Conservation (phyloP, 1,140 invertebrate genomes). For the Metaphire vulgaris region DNA sequence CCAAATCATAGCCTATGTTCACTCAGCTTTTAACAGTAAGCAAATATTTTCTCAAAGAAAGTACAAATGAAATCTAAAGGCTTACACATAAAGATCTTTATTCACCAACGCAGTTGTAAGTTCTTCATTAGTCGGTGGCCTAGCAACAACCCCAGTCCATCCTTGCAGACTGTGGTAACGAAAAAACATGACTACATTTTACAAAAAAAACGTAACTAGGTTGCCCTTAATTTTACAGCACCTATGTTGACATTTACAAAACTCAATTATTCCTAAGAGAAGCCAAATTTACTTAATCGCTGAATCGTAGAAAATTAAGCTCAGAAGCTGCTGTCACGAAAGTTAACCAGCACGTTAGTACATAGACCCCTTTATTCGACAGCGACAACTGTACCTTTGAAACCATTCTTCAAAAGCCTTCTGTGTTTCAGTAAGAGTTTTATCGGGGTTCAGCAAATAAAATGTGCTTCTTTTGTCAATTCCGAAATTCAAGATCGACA, state of each 20-base stretch:
- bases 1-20: not conserved
- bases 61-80: no score
- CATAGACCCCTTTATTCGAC: no score
- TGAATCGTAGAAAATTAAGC: not conserved
- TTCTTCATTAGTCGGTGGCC: conserved; percentile 56
- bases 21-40: not conserved
- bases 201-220: not conserved
- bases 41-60: not conserved
- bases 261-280: not conserved
- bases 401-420: conserved; percentile 57
- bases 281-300: not conserved
- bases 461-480: conserved; percentile 55
- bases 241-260: not conserved
- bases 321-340: not conserved
- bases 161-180: conserved; percentile 56
- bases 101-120: conserved; percentile 58
- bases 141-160: conserved; percentile 62
- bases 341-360: not conserved
- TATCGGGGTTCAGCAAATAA: conserved; percentile 64
- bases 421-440: conserved; percentile 64
- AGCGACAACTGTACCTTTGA: conserved; percentile 41
- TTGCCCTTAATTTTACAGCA: not conserved
- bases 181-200: not conserved
- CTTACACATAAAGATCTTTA: conserved; percentile 64
- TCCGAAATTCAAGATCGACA: conserved; percentile 57